phyloP scores from a whole-genome alignment of 2,888 invertebrate genomes.

The Tetranychus truncatus region DNA sequence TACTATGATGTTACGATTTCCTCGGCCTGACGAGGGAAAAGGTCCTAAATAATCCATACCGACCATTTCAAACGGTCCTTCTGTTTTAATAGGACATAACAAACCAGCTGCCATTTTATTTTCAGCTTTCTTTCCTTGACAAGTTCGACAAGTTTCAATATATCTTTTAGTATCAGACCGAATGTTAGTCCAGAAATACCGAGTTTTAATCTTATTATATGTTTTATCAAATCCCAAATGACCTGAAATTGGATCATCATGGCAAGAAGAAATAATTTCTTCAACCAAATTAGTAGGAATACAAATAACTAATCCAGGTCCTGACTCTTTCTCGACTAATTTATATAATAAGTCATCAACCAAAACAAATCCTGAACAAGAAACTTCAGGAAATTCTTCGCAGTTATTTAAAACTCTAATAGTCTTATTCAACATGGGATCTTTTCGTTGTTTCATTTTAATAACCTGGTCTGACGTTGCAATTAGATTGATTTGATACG shows the following conservation, averaged over 20 bases:
- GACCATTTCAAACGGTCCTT: slow-evolving; percentile 10
- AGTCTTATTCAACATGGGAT: neutral
- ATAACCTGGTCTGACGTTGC: too few relatives aligned
- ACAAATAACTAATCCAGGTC: neutral
- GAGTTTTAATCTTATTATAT: neutral
- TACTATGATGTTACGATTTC: too few relatives aligned
- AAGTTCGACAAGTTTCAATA: neutral
- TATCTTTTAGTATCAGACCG: neutral
- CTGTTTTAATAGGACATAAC: neutral
- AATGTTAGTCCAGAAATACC: neutral
- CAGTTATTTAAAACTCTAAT: neutral
- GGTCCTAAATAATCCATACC: slow-evolving; percentile 22
- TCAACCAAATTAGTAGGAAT: neutral
- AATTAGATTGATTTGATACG: too few relatives aligned
- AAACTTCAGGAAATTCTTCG: neutral
- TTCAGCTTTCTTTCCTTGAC: neutral
- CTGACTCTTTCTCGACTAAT: neutral
- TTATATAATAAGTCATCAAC: neutral
- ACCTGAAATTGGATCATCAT: neutral
- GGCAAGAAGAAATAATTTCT: neutral
- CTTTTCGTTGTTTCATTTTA: neutral
- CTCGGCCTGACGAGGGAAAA: too few relatives aligned
- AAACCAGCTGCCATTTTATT: neutral
- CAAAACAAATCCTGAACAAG: neutral
- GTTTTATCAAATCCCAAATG: neutral